Evolutionary conservation across 2,888 invertebrate genomes (phyloP).

Genomic region (Pelosia muscerda): DNA sequence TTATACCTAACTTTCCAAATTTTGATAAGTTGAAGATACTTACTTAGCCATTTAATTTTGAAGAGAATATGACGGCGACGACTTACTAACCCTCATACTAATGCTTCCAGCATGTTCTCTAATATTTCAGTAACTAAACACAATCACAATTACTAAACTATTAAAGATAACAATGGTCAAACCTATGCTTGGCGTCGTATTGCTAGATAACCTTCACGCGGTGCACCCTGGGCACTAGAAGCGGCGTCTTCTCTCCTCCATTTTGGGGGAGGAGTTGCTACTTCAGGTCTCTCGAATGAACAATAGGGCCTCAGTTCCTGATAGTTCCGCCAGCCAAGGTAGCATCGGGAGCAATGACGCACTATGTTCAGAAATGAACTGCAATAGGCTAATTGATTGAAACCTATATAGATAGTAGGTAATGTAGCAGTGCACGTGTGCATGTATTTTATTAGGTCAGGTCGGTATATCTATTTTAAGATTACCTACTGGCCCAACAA

Average conservation of each 20-base stretch:
- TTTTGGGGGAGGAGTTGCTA: background rate
- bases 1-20: background rate
- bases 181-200: no score
- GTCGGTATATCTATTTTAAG: background rate
- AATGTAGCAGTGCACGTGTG: background rate
- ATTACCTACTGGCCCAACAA: background rate
- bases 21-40: background rate
- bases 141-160: background rate
- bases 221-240: no score
- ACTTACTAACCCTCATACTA: slow-evolving; percentile 81
- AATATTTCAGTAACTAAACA: slow-evolving; percentile 30
- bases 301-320: no score
- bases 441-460: background rate
- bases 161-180: no score
- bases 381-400: no score
- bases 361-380: no score
- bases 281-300: no score
- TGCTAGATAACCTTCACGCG: no score
- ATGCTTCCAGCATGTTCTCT: slow-evolving; percentile 75
- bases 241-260: no score
- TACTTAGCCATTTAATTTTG: background rate
- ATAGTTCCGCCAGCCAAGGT: no score
- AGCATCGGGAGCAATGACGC: no score
- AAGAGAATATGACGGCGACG: slow-evolving; percentile 72
- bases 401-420: background rate